Conservation (phyloP, 2,113 vertebrate genomes). For the Lutjanus erythropterus region DNA sequence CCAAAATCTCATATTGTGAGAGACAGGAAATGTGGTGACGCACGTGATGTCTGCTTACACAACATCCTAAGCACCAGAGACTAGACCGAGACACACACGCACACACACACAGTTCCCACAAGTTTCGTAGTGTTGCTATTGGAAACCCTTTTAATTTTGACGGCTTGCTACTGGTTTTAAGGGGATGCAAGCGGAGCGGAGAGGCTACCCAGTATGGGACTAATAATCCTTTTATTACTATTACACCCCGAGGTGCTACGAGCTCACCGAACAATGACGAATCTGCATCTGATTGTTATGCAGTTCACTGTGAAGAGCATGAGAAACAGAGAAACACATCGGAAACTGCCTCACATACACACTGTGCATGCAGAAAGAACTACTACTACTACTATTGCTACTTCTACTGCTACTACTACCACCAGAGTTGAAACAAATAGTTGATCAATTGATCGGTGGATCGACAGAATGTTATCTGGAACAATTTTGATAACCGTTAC, state of each 20-base stretch:
- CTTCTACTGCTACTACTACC: background rate
- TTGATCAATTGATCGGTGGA: too few species aligned
- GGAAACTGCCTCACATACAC: background rate
- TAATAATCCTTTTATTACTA: conserved; percentile 71
- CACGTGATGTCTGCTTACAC: conserved; percentile 25
- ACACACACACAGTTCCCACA: background rate
- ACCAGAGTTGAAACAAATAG: background rate
- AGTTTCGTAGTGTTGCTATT: conserved; percentile 65
- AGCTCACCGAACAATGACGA: conserved; percentile 41
- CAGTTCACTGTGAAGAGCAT: conserved; percentile 11
- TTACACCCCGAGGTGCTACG: conserved; percentile 59
- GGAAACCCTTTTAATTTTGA: conserved; percentile 68
- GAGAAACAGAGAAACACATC: background rate
- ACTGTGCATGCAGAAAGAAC: too few species aligned
- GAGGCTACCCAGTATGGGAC: conserved; percentile 43
- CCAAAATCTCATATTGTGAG: conserved; percentile 37
- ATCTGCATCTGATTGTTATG: conserved; percentile 47
- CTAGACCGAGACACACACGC: conserved; percentile 15
- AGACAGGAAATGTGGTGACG: conserved; percentile 60
- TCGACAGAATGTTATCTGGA: too few species aligned
- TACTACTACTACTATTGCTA: background rate
- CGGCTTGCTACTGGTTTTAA: conserved; percentile 54
- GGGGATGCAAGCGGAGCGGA: conserved; percentile 45
- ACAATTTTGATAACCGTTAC: too few species aligned
- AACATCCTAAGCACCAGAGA: conserved; percentile 33